These are phyloP conservation scores for Disparrhopalites patrizii DNA, from an alignment of 2,888 invertebrate genomes.

Conservation along the genomic window DNA sequence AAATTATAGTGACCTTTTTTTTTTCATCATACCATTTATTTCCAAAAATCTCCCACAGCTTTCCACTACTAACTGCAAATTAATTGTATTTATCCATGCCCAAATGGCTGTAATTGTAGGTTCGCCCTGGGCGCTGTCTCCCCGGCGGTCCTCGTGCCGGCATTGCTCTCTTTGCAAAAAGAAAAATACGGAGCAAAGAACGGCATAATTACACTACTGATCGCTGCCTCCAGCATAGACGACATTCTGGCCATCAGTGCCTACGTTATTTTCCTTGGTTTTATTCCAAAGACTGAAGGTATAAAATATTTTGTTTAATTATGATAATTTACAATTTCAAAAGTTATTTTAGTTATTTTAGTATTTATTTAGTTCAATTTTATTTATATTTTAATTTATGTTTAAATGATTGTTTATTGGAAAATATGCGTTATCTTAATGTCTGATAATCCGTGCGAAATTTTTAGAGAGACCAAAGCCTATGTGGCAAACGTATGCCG, in stretches of 20 bases:
- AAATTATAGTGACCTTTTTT: conserved; percentile 4
- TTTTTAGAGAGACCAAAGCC: too few relatives aligned
- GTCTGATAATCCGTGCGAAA: too few relatives aligned
- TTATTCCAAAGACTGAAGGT: conserved; percentile 51
- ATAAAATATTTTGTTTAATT: neutral
- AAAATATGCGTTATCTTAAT: too few relatives aligned
- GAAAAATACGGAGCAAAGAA: conserved; percentile 70
- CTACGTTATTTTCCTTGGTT: conserved; percentile 81
- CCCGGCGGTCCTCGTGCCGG: conserved; percentile 93
- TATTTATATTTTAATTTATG: too few relatives aligned
- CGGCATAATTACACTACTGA: conserved; percentile 93
- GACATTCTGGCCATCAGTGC: conserved; percentile 92
- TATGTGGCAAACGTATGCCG: conserved; percentile 15
- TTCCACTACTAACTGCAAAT: neutral
- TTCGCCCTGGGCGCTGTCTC: conserved; percentile 87
- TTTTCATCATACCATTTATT: too few relatives aligned
- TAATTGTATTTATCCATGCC: too few relatives aligned
- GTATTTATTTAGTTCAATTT: too few relatives aligned
- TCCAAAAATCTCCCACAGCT: neutral
- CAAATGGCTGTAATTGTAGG: too few relatives aligned
- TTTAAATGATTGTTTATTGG: too few relatives aligned
- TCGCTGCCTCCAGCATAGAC: conserved; percentile 91
- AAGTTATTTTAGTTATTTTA: too few relatives aligned
- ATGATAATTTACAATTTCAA: too few relatives aligned
- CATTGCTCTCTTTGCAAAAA: conserved; percentile 75